A percentile compares a stretch with the other conserved stretches of the same genome.
phyloP scores from a whole-genome alignment of 1,140 invertebrate genomes.

The Panagrolaimus sp. region DNA sequence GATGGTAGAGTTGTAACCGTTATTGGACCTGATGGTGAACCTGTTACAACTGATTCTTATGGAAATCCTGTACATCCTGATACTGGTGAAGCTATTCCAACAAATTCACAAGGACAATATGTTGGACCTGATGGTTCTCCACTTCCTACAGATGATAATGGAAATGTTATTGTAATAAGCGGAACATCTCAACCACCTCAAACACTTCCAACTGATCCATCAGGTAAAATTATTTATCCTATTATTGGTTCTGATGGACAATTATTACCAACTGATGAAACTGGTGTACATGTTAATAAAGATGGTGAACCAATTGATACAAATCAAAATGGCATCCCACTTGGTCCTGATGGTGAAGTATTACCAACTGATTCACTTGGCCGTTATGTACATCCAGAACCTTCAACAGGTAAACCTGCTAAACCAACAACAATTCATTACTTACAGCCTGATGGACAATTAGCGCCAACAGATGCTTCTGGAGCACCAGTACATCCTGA shows the following conservation, averaged over 20 bases:
- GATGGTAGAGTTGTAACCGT: conserved; percentile 17
- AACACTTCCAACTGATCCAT: not conserved
- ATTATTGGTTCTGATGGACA: conserved; percentile 6
- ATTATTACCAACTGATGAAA: conserved; percentile 34
- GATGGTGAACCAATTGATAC: conserved; percentile 29
- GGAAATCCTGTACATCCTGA: conserved; percentile 7
- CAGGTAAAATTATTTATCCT: not conserved
- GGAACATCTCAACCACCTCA: not conserved
- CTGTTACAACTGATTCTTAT: conserved; percentile 31
- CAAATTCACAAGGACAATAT: too few relatives aligned
- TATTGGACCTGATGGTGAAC: conserved; percentile 30
- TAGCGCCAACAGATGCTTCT: not conserved
- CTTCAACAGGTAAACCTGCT: not conserved
- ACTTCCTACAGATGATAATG: conserved; percentile 28
- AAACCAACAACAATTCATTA: conserved; percentile 5
- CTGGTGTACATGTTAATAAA: conserved; percentile 26
- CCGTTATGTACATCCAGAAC: not conserved
- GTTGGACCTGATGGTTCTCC: conserved; percentile 28
- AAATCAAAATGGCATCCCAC: conserved; percentile 35
- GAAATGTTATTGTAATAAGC: conserved; percentile 17
- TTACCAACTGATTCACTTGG: conserved; percentile 31
- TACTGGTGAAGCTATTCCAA: too few relatives aligned
- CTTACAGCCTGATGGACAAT: conserved; percentile 20
- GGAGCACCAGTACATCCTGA: not conserved
- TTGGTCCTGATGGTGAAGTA: conserved; percentile 35